Percentiles rank a stretch among this genome's conserved stretches.
Conservation (phyloP, 1,140 invertebrate species). For the Drosophila kurseongensis region DNA sequence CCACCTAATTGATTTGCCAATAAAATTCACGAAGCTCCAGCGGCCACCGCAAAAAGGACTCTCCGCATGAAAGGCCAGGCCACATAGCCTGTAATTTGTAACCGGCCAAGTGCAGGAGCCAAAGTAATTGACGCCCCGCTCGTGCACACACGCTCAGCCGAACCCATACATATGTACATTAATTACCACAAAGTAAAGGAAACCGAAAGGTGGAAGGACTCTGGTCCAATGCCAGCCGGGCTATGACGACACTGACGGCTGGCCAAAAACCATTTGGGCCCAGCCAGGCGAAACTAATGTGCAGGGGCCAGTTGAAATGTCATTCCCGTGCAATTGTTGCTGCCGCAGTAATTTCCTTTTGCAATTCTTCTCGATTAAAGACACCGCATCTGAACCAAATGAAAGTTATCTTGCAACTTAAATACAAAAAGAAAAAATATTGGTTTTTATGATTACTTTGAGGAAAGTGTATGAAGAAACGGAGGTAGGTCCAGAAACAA, state of each 20-base stretch:
- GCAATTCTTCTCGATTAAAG: constrained; percentile 15
- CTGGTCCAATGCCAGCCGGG: constrained; percentile 22
- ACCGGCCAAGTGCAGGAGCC: constrained; percentile 65
- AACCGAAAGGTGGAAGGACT: constrained; percentile 24
- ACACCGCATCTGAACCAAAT: constrained; percentile 8
- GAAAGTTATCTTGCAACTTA: too few relatives aligned
- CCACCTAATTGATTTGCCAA: constrained; percentile 75
- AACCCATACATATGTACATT: constrained; percentile 51
- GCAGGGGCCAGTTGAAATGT: constrained; percentile 43
- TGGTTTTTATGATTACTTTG: neutral
- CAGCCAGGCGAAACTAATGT: constrained; percentile 73
- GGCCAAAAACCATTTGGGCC: constrained; percentile 61
- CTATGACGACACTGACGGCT: constrained; percentile 46
- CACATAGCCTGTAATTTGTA: constrained; percentile 68
- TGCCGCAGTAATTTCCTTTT: constrained; percentile 12
- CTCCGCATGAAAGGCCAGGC: constrained; percentile 29
- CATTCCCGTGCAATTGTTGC: constrained; percentile 38
- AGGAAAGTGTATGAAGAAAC: too few relatives aligned
- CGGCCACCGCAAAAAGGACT: constrained; percentile 17
- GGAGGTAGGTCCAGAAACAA: too few relatives aligned
- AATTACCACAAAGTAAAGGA: constrained; percentile 66
- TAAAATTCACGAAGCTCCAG: constrained; percentile 50
- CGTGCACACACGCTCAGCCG: constrained; percentile 10
- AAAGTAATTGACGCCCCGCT: constrained; percentile 68
- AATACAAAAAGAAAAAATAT: neutral